Percentiles rank a stretch among this genome's conserved stretches.
Conservation (phyloP, 1,140 invertebrate genomes). For the Pseudomyrmex concolor region DNA sequence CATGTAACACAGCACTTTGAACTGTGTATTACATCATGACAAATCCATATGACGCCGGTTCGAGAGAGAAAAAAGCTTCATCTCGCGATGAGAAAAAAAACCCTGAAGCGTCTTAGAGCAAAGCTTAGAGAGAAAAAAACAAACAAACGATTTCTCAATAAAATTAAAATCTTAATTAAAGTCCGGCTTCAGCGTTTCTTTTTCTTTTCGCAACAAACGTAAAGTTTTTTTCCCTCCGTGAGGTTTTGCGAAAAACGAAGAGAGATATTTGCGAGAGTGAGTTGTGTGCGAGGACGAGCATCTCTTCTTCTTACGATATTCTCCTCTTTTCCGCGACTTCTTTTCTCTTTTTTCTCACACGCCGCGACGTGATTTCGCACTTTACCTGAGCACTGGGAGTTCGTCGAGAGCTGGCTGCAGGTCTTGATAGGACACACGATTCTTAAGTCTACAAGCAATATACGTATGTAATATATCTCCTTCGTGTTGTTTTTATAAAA, state of each 20-base stretch:
- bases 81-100: neutral
- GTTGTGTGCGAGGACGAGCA: too few species aligned
- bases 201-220: too few species aligned
- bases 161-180: neutral
- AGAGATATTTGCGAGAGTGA: too few species aligned
- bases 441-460: slow-evolving; percentile 88
- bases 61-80: neutral
- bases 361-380: slow-evolving; percentile 54
- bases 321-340: slow-evolving; percentile 3
- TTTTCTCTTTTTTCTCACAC: slow-evolving; percentile 4
- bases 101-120: neutral
- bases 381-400: slow-evolving; percentile 89
- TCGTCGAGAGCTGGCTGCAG: slow-evolving; percentile 89
- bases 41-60: neutral
- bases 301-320: too few species aligned
- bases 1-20: neutral
- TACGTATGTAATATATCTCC: slow-evolving; percentile 67
- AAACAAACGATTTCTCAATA: neutral
- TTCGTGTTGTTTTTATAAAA: slow-evolving; percentile 35
- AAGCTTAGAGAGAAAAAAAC: neutral
- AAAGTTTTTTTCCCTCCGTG: too few species aligned
- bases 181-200: too few species aligned
- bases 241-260: too few species aligned
- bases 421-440: slow-evolving; percentile 90
- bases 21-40: neutral